Evolutionary conservation across 2,888 invertebrate species (phyloP).

Genomic region (Zootermopsis nevadensis): DNA sequence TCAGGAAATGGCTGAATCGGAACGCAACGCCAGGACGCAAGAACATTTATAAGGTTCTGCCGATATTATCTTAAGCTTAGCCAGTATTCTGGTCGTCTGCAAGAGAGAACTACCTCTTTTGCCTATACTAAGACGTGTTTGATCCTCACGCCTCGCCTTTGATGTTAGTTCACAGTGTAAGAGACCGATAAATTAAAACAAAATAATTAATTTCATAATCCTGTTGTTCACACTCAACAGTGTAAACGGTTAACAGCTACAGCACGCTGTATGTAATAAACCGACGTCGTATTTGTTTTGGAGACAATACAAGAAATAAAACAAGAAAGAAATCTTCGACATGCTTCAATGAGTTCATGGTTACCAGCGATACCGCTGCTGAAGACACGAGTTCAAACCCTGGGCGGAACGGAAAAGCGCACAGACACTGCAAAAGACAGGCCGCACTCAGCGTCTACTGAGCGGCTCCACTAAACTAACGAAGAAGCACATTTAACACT

Average conservation of each 20-base stretch:
- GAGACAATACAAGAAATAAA: neutral
- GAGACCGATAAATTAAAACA: neutral
- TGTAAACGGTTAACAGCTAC: neutral
- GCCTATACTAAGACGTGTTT: too few species aligned
- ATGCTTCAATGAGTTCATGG: neutral
- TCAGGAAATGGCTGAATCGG: too few species aligned
- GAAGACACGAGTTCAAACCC: neutral
- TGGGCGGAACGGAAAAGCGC: too few species aligned
- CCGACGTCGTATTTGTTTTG: neutral
- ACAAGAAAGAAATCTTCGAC: neutral
- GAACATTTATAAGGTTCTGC: too few species aligned
- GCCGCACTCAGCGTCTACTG: too few species aligned
- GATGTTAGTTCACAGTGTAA: neutral
- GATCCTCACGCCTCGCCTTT: neutral
- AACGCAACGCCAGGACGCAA: too few species aligned
- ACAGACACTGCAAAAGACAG: too few species aligned
- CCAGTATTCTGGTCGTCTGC: too few species aligned
- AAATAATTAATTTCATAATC: conserved; percentile 1
- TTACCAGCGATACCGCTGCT: neutral
- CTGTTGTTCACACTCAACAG: neutral
- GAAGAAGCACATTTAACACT: too few species aligned
- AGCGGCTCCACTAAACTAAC: too few species aligned
- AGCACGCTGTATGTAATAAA: neutral
- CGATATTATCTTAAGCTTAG: too few species aligned
- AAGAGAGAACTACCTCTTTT: too few species aligned